phyloP scores from a whole-genome alignment of 2,797 vertebrate species.

The Chelon auratus region DNA sequence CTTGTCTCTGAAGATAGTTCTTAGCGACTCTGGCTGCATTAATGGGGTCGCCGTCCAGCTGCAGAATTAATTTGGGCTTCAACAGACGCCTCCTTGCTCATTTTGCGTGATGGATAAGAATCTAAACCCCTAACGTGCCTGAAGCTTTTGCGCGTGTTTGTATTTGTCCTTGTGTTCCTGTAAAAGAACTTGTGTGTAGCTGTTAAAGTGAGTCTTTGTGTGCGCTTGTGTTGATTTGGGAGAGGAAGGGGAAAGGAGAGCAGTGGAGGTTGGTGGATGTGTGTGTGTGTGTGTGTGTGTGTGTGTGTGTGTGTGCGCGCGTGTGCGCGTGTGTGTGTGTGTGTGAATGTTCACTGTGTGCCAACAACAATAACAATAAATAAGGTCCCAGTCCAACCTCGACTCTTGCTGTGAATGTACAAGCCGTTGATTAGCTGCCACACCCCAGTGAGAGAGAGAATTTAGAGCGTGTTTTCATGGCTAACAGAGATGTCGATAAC shows the following conservation, averaged over 20 bases:
- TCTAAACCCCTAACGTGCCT: neutral
- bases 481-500: conserved; percentile 37
- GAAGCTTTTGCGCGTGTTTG: conserved; percentile 14
- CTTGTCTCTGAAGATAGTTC: neutral
- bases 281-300: conserved; percentile 19
- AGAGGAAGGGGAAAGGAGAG: conserved; percentile 32
- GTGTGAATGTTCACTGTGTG: conserved; percentile 15
- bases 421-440: conserved; percentile 60
- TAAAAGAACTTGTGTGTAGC: conserved; percentile 17
- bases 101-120: neutral
- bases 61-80: neutral
- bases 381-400: conserved; percentile 65
- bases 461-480: conserved; percentile 43
- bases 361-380: conserved; percentile 73
- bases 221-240: conserved; percentile 6
- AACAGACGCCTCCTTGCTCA: neutral
- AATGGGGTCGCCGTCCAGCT: neutral
- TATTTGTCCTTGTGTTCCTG: conserved; percentile 46
- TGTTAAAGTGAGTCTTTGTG: conserved; percentile 1
- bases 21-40: neutral
- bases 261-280: conserved; percentile 22
- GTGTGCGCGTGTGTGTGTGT: conserved; percentile 10
- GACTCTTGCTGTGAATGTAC: conserved; percentile 59
- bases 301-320: conserved; percentile 4
- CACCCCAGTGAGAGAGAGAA: conserved; percentile 28